Conservation (phyloP, 2,797 vertebrate genomes). For the Halcyon smyrnensis region DNA sequence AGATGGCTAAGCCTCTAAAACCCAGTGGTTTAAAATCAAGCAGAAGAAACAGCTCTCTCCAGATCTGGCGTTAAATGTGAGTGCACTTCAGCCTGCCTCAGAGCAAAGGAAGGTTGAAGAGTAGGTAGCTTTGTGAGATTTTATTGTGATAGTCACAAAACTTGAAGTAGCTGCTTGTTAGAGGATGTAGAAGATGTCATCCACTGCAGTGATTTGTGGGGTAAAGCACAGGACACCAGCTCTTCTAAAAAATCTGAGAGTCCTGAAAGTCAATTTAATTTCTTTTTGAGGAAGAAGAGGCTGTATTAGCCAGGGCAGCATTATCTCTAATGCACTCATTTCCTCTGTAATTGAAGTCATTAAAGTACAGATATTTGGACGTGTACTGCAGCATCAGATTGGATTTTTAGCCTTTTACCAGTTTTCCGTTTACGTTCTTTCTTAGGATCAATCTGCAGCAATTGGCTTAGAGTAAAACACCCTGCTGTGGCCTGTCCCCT, state of each 20-base stretch:
- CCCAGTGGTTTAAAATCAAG: neutral
- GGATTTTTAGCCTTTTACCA: slow-evolving; percentile 27
- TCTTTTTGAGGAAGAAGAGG: neutral
- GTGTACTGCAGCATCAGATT: neutral
- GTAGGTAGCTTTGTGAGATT: neutral
- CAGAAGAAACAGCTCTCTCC: neutral
- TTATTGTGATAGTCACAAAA: neutral
- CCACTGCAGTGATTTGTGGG: neutral
- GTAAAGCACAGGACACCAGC: neutral
- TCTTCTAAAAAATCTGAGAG: neutral
- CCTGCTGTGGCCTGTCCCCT: neutral
- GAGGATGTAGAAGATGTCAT: neutral
- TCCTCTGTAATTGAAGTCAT: slow-evolving; percentile 11
- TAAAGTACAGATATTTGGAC: neutral
- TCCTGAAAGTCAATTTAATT: slow-evolving; percentile 5
- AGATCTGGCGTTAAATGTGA: neutral
- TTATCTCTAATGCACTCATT: slow-evolving; percentile 9
- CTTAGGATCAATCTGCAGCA: neutral
- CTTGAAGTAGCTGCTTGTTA: neutral
- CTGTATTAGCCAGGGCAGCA: neutral
- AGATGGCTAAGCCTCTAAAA: neutral
- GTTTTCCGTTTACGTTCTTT: neutral
- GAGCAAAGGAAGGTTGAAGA: neutral
- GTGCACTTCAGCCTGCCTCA: neutral
- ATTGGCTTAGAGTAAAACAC: neutral